Conservation (phyloP, 2,888 invertebrate species). For the Stenichneumon culpator region DNA sequence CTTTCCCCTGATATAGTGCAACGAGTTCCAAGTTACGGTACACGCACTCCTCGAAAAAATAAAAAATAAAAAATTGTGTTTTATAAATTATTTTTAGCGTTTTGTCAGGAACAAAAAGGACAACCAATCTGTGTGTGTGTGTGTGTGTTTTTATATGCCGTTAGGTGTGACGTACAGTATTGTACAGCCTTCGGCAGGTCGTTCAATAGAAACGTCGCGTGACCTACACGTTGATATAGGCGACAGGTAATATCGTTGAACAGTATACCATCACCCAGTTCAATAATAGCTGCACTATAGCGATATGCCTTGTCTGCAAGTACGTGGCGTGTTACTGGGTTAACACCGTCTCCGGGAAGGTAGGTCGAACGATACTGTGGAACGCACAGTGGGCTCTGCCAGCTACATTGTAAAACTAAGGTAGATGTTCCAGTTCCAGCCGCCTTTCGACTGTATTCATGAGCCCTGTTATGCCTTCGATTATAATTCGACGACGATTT, state of each 20-base stretch:
- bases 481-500: background rate
- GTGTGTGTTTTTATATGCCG: background rate
- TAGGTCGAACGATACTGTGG: background rate
- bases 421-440: background rate
- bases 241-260: slow-evolving; percentile 13
- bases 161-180: background rate
- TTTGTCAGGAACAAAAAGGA: background rate
- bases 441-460: background rate
- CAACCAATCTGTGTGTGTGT: background rate
- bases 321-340: slow-evolving; percentile 3
- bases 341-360: background rate
- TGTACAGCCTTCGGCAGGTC: background rate
- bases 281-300: background rate
- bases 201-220: slow-evolving; percentile 24
- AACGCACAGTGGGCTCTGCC: background rate
- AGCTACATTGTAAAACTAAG: background rate
- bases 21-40: no score
- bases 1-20: background rate
- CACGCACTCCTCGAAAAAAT: no score
- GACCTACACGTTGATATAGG: slow-evolving; percentile 36
- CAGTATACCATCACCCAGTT: background rate
- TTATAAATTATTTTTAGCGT: no score
- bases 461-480: background rate
- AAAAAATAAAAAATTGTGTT: no score
- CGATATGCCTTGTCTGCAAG: background rate